Percentiles rank a stretch among this genome's conserved stretches.
These are phyloP conservation scores for Ptiloglossa arizonensis DNA, from an alignment of 1,140 invertebrate species.

Conservation along the genomic window DNA sequence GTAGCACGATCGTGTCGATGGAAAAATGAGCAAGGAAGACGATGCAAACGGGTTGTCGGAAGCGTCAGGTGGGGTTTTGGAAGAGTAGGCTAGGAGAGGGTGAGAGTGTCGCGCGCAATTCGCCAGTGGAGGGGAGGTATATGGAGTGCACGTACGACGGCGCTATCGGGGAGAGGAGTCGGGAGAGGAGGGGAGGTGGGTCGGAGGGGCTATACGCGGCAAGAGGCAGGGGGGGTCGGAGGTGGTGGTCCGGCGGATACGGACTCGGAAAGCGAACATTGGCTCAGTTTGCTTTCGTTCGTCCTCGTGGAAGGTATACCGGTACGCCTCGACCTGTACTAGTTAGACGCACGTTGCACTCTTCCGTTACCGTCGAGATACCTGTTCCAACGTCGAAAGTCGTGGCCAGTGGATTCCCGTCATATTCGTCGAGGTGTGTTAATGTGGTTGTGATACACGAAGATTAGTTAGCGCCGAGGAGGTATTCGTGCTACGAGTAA, in stretches of 20 bases:
- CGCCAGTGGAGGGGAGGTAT: slow-evolving; percentile 21
- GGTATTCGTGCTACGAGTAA: not conserved
- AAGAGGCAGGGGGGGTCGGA: slow-evolving; percentile 47
- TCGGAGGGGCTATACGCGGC: not conserved
- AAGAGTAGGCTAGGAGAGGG: slow-evolving; percentile 39
- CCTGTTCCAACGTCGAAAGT: not conserved
- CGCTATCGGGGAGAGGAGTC: slow-evolving; percentile 34
- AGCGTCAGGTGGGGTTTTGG: slow-evolving; percentile 59
- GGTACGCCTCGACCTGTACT: not conserved
- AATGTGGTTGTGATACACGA: slow-evolving; percentile 42
- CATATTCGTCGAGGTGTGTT: not conserved
- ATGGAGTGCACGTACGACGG: slow-evolving; percentile 55
- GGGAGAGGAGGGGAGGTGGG: not conserved
- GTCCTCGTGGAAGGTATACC: slow-evolving; percentile 16
- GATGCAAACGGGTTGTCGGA: slow-evolving; percentile 61
- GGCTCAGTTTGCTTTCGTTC: slow-evolving; percentile 60
- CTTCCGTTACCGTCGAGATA: too few species aligned
- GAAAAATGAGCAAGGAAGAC: slow-evolving; percentile 54
- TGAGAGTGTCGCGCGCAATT: slow-evolving; percentile 48
- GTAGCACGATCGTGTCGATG: slow-evolving; percentile 16
- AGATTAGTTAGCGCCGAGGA: slow-evolving; percentile 13
- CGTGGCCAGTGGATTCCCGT: not conserved
- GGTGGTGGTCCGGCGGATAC: slow-evolving; percentile 59
- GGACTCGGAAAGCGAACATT: slow-evolving; percentile 56
- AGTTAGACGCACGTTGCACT: slow-evolving; percentile 8